Evolutionary conservation across 2,888 invertebrate genomes (phyloP).

Genomic region (Phasia obesa): DNA sequence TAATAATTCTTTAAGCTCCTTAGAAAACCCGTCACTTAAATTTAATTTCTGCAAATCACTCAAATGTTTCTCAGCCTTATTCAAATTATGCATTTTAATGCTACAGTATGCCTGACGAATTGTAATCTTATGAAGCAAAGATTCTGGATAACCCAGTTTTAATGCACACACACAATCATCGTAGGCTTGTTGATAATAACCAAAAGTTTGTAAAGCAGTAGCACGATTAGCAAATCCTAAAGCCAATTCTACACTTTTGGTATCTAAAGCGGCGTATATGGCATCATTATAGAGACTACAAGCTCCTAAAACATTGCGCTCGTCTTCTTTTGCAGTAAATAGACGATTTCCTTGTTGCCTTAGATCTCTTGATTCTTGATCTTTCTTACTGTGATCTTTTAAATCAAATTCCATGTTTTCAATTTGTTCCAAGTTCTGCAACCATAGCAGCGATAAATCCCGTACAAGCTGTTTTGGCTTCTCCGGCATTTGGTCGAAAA

Average conservation of each 20-base stretch:
- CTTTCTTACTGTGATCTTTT: conserved; percentile 36
- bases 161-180: conserved; percentile 79
- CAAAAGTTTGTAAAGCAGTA: conserved; percentile 78
- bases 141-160: conserved; percentile 74
- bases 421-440: conserved; percentile 63
- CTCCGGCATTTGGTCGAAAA: conserved; percentile 60
- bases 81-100: conserved; percentile 70
- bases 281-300: conserved; percentile 78
- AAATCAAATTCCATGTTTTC: conserved; percentile 36
- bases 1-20: conserved; percentile 70
- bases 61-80: conserved; percentile 70
- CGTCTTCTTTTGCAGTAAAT: conserved; percentile 67
- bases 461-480: conserved; percentile 32
- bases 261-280: conserved; percentile 75
- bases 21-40: conserved; percentile 71
- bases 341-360: conserved; percentile 76
- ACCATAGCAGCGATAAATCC: conserved; percentile 33
- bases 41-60: conserved; percentile 54
- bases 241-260: conserved; percentile 72
- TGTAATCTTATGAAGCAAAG: conserved; percentile 75
- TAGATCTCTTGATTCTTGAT: conserved; percentile 68
- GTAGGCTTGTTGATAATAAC: conserved; percentile 78
- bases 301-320: conserved; percentile 73
- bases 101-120: conserved; percentile 77
- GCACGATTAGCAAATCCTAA: conserved; percentile 80